Base-by-base conservation (phyloP, 1,140 invertebrate species). In the Ceratina australensis region DNA sequence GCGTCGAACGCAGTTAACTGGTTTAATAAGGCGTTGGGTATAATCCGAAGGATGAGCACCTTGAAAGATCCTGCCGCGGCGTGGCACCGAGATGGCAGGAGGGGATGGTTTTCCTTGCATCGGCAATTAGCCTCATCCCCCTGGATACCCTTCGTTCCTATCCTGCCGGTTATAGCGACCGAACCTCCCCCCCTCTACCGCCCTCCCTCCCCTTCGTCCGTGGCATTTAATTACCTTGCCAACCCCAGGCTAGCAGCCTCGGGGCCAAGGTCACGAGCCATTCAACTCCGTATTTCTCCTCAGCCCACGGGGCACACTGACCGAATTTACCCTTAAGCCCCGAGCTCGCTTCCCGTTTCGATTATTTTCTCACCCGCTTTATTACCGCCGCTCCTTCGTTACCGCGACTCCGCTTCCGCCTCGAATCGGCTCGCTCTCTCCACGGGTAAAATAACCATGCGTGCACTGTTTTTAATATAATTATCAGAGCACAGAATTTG, bases 161-260 rank as follows among this genome's bases (percentile, higher is more conserved):
- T 88, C 88, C 87, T 83, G 81, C 84, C 88, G 88, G 87, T 90
- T 89, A 90, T 89, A 87, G 83, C 89, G 86, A 88, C 84, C 90
- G 89, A 91, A 90, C 89, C 90, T 42, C 33, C 33, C 33, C 10
- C 33, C 5, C 33, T 42, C 33, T n/a, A n/a, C n/a, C n/a, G n/a
- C n/a, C 8, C 33, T 42, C 33, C 33, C 33, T 33, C 33, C 33
- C 33, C 33, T 42, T 42, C 90, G 86, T 91, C 89, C 90, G 87
- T 87, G 87, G 90, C 89, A 91, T 91, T 91, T 91, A 91, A 91
- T 91, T 91, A 91, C 90, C 89, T 91, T 87, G 83, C 89, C 89
- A 88, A 89, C 89, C 90, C 90, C 89, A 90, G 89, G 90, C 87
- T 85, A 87, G 86, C 85, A 86, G 85, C 87, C 88, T 88, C 85